Percentiles rank a stretch among this genome's conserved stretches.
These are phyloP conservation scores for Magallana nippona DNA, from an alignment of 2,888 invertebrate genomes.

Conservation along the genomic window DNA sequence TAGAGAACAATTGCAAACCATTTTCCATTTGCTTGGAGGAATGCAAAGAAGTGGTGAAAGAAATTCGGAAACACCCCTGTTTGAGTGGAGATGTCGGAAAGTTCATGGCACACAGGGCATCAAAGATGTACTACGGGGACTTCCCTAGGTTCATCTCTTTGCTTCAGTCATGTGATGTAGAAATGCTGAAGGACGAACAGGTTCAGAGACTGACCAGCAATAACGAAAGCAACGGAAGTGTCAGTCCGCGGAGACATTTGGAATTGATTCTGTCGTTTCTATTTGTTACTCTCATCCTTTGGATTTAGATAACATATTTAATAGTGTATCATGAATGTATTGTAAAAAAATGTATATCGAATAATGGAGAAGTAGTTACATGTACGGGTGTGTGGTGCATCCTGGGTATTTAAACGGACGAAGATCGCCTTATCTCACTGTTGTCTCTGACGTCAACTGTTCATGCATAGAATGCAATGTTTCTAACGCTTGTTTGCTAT, in stretches of 20 bases:
- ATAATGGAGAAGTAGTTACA: no score
- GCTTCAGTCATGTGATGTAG: conserved; percentile 3
- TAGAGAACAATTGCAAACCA: not conserved
- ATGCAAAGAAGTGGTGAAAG: conserved; percentile 13
- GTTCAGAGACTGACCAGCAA: not conserved
- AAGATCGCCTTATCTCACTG: no score
- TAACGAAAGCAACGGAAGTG: not conserved
- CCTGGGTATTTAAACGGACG: no score
- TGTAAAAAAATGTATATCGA: no score
- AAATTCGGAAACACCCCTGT: conserved; percentile 20
- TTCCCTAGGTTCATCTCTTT: not conserved
- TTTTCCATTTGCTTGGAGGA: not conserved
- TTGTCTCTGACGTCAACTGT: no score
- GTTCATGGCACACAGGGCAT: not conserved
- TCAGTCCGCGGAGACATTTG: not conserved
- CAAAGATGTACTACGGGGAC: not conserved
- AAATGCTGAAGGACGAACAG: not conserved
- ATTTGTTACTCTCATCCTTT: not conserved
- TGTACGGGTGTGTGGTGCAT: no score
- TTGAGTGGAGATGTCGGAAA: conserved; percentile 6
- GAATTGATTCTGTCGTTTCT: not conserved
- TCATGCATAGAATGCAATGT: no score
- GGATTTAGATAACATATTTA: no score
- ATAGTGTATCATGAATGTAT: no score
- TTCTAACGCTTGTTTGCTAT: no score